Percentiles rank a stretch among this genome's conserved stretches.
Conservation (phyloP, 2,888 invertebrate genomes). For the Barypeithes pellucidus region DNA sequence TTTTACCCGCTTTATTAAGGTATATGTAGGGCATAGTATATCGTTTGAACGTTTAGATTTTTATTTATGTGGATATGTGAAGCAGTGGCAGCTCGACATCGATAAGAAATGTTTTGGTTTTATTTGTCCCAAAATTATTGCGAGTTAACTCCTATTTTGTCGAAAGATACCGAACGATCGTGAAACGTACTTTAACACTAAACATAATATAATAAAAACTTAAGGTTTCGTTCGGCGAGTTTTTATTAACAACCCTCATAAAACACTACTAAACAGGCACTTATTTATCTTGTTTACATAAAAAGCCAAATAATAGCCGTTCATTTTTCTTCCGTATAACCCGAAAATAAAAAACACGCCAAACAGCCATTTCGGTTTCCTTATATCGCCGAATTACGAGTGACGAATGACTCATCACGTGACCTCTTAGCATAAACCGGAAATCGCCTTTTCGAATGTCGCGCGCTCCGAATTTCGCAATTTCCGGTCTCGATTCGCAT, state of each 20-base stretch:
- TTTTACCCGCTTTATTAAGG: not conserved
- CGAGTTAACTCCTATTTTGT: too few relatives aligned
- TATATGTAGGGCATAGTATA: not conserved
- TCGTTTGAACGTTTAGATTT: too few relatives aligned
- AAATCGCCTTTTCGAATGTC: constrained; percentile 43
- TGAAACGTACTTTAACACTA: too few relatives aligned
- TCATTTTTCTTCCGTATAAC: constrained; percentile 32
- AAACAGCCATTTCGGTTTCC: constrained; percentile 37
- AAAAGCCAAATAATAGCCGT: constrained; percentile 24
- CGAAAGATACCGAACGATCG: too few relatives aligned
- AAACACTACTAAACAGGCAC: constrained; percentile 10
- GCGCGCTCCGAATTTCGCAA: constrained; percentile 39
- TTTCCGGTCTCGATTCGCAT: constrained; percentile 42
- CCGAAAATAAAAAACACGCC: constrained; percentile 33
- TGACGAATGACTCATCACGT: constrained; percentile 38
- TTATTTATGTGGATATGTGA: too few relatives aligned
- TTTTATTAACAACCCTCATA: not conserved
- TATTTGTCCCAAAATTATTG: too few relatives aligned
- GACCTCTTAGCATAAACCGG: constrained; percentile 39
- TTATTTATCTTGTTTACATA: constrained; percentile 28
- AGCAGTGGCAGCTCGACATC: too few relatives aligned
- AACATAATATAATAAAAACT: too few relatives aligned
- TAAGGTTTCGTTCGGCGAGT: too few relatives aligned
- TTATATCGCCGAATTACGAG: constrained; percentile 23
- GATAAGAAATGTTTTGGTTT: too few relatives aligned